phyloP scores from a whole-genome alignment of 2,888 invertebrate species.

The Oligia fasciuncula region DNA sequence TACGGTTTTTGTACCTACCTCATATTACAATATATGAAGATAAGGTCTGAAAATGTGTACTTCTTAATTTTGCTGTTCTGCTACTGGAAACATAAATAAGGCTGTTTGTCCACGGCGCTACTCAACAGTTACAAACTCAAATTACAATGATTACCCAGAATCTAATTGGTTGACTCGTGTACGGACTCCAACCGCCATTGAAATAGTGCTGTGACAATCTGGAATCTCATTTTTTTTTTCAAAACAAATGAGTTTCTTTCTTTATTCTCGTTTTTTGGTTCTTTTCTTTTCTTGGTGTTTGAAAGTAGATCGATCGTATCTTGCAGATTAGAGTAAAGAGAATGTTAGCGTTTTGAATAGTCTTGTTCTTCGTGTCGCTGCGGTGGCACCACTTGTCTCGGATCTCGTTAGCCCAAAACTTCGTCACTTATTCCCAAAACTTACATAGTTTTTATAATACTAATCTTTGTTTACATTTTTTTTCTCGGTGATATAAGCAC shows the following conservation, averaged over 20 bases:
- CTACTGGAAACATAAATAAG: neutral
- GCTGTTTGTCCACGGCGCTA: neutral
- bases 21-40: neutral
- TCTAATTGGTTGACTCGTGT: neutral
- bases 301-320: neutral
- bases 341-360: neutral
- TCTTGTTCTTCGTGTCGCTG: no score
- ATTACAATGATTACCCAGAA: neutral
- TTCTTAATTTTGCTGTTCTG: neutral
- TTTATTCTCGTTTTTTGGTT: neutral
- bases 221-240: neutral
- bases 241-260: neutral
- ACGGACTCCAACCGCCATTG: neutral
- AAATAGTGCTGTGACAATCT: neutral
- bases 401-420: no score
- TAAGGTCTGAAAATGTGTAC: conserved; percentile 8
- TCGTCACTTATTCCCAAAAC: no score
- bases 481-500: neutral
- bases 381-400: no score
- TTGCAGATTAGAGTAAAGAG: neutral
- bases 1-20: neutral
- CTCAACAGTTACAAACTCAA: neutral
- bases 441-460: neutral
- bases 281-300: neutral
- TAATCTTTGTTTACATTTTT: neutral